Percentiles rank a stretch among this genome's conserved stretches.
Conservation (phyloP, 2,888 invertebrate genomes). For the Anthophora plumipes region DNA sequence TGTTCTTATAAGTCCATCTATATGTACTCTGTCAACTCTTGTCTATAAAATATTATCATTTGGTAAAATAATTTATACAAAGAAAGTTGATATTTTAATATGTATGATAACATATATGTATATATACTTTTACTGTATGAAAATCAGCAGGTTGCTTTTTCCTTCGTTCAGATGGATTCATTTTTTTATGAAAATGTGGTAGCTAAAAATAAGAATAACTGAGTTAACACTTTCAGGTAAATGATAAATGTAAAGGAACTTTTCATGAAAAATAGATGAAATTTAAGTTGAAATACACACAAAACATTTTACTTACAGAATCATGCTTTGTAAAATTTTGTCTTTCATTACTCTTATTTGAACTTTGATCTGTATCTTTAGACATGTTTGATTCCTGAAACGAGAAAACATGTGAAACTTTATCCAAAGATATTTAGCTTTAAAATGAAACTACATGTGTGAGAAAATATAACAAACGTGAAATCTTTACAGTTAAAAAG, state of each 20-base stretch:
- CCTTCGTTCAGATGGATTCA: conserved; percentile 36
- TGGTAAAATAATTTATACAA: conserved; percentile 7
- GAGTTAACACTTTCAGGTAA: background rate
- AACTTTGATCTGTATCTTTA: conserved; percentile 55
- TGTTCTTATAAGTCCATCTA: conserved; percentile 94
- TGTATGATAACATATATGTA: conserved; percentile 47
- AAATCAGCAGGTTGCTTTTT: conserved; percentile 68
- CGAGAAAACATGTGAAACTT: background rate
- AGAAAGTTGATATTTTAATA: background rate
- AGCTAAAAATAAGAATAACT: conserved; percentile 56
- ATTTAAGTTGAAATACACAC: background rate
- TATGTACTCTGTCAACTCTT: conserved; percentile 93
- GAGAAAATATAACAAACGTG: background rate
- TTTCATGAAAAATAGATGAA: background rate
- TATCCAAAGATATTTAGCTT: background rate
- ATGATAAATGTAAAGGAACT: conserved; percentile 1
- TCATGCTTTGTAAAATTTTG: conserved; percentile 35
- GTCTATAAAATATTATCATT: conserved; percentile 86
- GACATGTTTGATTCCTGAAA: conserved; percentile 71
- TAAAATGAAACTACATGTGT: background rate
- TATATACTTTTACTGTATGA: conserved; percentile 73
- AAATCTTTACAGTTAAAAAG: background rate
- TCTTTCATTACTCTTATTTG: conserved; percentile 40
- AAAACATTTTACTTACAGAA: conserved; percentile 58
- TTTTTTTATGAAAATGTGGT: conserved; percentile 35